Evolutionary conservation across 2,113 vertebrate genomes (phyloP).

Genomic region (Amia ocellicauda): DNA sequence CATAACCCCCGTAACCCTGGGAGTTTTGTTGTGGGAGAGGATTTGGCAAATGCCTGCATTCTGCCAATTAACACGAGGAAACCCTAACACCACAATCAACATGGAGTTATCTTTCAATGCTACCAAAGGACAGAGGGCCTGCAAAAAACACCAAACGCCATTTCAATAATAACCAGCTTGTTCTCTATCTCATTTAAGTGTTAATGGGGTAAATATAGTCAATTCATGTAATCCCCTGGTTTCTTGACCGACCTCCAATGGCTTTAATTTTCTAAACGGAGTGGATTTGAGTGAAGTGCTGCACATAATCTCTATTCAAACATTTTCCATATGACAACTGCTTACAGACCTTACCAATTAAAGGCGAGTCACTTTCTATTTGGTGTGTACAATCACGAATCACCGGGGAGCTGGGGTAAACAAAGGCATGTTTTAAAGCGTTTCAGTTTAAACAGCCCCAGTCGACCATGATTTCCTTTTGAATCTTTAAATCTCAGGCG

Average conservation of each 20-base stretch:
- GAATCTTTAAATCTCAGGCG: conserved; percentile 79
- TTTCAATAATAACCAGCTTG: conserved; percentile 63
- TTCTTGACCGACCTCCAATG: conserved; percentile 45
- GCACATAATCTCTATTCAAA: conserved; percentile 69
- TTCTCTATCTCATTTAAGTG: conserved; percentile 53
- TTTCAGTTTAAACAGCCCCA: conserved; percentile 65
- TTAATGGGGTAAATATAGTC: conserved; percentile 68
- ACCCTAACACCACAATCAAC: neutral
- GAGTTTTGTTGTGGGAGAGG: neutral
- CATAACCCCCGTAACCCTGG: conserved; percentile 12
- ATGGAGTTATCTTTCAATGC: neutral
- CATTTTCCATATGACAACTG: conserved; percentile 79
- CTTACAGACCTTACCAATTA: conserved; percentile 75
- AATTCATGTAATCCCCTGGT: conserved; percentile 68
- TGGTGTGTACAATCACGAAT: conserved; percentile 44
- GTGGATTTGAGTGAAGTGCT: conserved; percentile 73
- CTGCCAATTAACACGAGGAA: conserved; percentile 43
- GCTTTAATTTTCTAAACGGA: conserved; percentile 52
- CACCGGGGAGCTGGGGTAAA: conserved; percentile 68
- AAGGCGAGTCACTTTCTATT: conserved; percentile 65
- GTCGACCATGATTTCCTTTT: conserved; percentile 75
- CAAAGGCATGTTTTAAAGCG: conserved; percentile 79
- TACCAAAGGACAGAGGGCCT: neutral
- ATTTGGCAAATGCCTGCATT: conserved; percentile 14
- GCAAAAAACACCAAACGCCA: conserved; percentile 28